Base-by-base conservation (phyloP, 1,140 invertebrate genomes). In the Drosophila orosa region DNA sequence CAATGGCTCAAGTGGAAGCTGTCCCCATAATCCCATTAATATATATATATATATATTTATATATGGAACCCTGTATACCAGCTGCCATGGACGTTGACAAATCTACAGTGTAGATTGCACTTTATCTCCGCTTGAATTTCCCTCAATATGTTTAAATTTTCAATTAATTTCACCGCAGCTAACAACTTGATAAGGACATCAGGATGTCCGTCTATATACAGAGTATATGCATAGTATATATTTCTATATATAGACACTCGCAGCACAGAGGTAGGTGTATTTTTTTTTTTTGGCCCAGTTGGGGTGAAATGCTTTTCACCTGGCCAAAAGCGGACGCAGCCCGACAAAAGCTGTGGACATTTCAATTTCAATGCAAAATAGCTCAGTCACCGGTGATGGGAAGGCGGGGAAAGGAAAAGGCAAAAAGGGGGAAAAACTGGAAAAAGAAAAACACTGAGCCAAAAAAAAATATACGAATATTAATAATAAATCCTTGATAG, bases 321-420 rank as follows among this genome's bases (percentile, higher is more conserved):
- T 71, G 67, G 42, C 62, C 24, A 29, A 58, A 59, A 50, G 45
- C 55, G 35, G 31, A 52, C 27, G 47, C 58, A 47, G 56, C 37
- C 37, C 45, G 48, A 69, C 62, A 78, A 78, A 69, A 82, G 60
- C 65, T 65, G 66, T 35, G 65, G 72, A 80, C 84, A 87, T 79
- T 87, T 87, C 79, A 79, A 87, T 86, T 86, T 83, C 67, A 77
- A 89, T 87, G 76, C 75, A 89, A 87, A 87, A 87, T 77, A 81
- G 78, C 74, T 71, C 69, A 61, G 65, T 35, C 29, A 60, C 13
- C 62, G 17, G 17, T 24, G 33, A 29, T 37, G 66, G 29, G 10
- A 40, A 35, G 13, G 13, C 42, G 33, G 9, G 12, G 29, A 29
- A 35, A 6, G 25, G 22, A 29, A 12, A 37, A 29, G 25, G 19